These are phyloP conservation scores for Oithona nana DNA, from an alignment of 2,888 invertebrate species.

Conservation along the genomic window DNA sequence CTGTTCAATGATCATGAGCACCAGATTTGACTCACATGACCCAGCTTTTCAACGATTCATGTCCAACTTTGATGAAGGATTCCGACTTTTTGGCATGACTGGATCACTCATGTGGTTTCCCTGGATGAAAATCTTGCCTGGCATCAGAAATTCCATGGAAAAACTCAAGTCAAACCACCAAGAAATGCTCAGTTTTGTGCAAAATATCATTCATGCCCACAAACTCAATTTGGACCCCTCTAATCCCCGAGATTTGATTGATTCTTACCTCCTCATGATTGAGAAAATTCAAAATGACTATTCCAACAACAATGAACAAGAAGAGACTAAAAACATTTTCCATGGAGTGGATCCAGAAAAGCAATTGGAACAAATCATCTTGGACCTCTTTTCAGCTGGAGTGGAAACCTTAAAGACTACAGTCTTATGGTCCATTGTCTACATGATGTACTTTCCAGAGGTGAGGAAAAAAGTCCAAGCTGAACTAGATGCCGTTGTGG, in stretches of 20 bases:
- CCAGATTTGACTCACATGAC: conserved; percentile 59
- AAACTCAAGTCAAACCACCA: conserved; percentile 48
- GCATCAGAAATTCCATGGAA: conserved; percentile 32
- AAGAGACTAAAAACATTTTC: conserved; percentile 25
- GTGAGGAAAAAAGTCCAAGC: conserved; percentile 61
- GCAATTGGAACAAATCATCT: conserved; percentile 74
- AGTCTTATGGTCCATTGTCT: conserved; percentile 64
- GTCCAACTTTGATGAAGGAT: conserved; percentile 73
- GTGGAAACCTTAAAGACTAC: conserved; percentile 86
- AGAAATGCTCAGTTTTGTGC: conserved; percentile 68
- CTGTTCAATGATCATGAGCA: conserved; percentile 72
- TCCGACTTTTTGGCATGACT: conserved; percentile 62
- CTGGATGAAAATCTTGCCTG: conserved; percentile 43
- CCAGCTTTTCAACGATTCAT: conserved; percentile 56
- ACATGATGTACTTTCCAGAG: conserved; percentile 68
- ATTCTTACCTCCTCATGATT: conserved; percentile 46
- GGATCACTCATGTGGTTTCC: conserved; percentile 67
- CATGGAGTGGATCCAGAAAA: conserved; percentile 40
- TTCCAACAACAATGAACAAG: conserved; percentile 37
- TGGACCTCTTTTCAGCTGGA: conserved; percentile 74
- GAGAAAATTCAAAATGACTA: conserved; percentile 60
- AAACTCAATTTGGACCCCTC: conserved; percentile 49
- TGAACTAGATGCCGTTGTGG: conserved; percentile 55
- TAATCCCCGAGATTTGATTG: conserved; percentile 61
- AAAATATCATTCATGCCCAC: conserved; percentile 62